Evolutionary conservation across 1,140 invertebrate species (phyloP), one percentile per base, ranked within the genome.

Genomic region (Rhynchophorus ferrugineus): DNA sequence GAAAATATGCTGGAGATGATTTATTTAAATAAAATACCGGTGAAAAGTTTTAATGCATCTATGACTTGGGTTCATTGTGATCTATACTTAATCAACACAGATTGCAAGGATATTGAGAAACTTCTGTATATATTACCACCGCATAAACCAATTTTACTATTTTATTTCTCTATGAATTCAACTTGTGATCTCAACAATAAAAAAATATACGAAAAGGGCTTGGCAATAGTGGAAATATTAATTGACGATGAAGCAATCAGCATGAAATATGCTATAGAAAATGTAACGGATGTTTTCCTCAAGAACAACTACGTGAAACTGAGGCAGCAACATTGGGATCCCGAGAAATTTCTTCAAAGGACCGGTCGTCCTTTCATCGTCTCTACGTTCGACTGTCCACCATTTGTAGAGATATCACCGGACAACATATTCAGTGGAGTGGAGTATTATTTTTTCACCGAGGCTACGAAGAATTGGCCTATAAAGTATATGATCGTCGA

Each of bases 381-480:
- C 5, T 34, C 20, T 13, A 53, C 29, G 14, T 53, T 53, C 18
- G 16, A 53, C 18, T 53, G 51, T 20, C 51, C 51, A 11, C 51
- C 51, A 3, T 53, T 53, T 46, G 44, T 53, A 8, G 51, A 53
- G 41, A 29, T 29, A 5, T 9, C 17, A 22, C 11, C n/a, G 11
- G 17, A 51, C n/a, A 22, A 38, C 16, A 14, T 7, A 8, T 35
- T 18, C 2, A 39, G 21, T 43, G 50, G 50, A 0, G 16, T 53
- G 3, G 51, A 53, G 35, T 47, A 46, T 19, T 21, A 33, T 2
- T 46, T 53, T 19, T 14, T 53, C 11, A 33, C 14, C 13, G 36
- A 46, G 5, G 8, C 46, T 9, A 39, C 34, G n/a, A 24, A 39
- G 19, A 34, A n/a, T 9, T 53, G 51, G 51, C 51, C 51, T 7